Conservation (phyloP, 2,113 vertebrate species). For the Paracanthobrama guichenoti region DNA sequence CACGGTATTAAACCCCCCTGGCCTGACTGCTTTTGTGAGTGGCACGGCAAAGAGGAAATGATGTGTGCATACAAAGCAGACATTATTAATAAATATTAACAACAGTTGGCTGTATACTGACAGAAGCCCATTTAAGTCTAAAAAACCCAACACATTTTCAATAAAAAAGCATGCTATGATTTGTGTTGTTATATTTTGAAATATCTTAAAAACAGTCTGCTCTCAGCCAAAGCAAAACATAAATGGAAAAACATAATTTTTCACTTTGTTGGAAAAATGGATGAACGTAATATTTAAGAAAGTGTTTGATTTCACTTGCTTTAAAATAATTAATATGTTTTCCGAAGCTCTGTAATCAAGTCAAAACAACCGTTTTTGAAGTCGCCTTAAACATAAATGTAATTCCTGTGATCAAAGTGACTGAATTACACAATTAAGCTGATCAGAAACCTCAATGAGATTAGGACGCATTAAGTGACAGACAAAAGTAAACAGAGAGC, state of each 20-base stretch:
- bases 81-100: not conserved
- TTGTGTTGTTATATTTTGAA: not conserved
- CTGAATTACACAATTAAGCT: slow-evolving; percentile 67
- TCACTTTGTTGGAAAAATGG: not conserved
- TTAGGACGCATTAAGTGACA: slow-evolving; percentile 55
- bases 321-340: slow-evolving; percentile 12
- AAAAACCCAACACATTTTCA: not conserved
- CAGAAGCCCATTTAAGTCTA: not conserved
- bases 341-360: slow-evolving; percentile 4
- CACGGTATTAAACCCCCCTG: slow-evolving; percentile 33
- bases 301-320: slow-evolving; percentile 10
- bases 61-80: not conserved
- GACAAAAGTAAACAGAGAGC: slow-evolving; percentile 58
- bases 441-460: slow-evolving; percentile 72
- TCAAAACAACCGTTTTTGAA: slow-evolving; percentile 57
- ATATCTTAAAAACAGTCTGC: slow-evolving; percentile 1
- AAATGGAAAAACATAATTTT: not conserved
- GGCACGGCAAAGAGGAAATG: not conserved
- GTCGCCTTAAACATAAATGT: slow-evolving; percentile 56
- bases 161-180: not conserved
- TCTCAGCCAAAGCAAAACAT: not conserved
- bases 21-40: slow-evolving; percentile 28
- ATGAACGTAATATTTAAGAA: slow-evolving; percentile 10
- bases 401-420: slow-evolving; percentile 67
- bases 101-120: not conserved